phyloP scores from a whole-genome alignment of 2,888 invertebrate species.

The Dioctria linearis region DNA sequence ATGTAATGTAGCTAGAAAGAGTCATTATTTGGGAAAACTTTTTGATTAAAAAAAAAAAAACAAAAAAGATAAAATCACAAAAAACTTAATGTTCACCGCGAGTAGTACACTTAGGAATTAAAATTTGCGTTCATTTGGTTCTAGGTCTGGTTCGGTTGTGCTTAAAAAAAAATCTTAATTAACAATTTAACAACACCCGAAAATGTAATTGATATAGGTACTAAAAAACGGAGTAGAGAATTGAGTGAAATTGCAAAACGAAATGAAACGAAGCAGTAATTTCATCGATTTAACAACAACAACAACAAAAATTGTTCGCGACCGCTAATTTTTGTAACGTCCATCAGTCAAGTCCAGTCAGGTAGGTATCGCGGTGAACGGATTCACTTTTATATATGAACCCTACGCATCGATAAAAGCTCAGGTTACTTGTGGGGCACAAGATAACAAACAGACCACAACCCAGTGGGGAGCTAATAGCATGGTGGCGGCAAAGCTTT shows the following conservation, averaged over 20 bases:
- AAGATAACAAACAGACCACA: background rate
- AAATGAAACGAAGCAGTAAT: background rate
- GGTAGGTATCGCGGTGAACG: background rate
- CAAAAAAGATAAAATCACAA: constrained; percentile 2
- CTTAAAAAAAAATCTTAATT: background rate
- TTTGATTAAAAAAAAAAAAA: background rate
- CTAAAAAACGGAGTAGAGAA: background rate
- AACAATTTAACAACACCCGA: background rate
- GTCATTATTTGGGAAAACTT: background rate
- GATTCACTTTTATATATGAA: constrained; percentile 33
- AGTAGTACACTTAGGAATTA: background rate
- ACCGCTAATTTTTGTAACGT: background rate
- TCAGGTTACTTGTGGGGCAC: constrained; percentile 31
- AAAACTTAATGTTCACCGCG: background rate
- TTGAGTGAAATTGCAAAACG: background rate
- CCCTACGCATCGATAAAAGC: constrained; percentile 19
- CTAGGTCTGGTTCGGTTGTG: background rate
- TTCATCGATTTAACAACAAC: background rate
- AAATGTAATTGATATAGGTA: background rate
- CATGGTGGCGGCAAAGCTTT: no score
- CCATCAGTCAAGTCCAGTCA: constrained; percentile 1
- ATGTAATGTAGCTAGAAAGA: background rate
- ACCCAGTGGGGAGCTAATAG: no score
- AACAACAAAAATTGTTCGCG: background rate
- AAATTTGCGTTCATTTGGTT: constrained; percentile 2